Evolutionary conservation across 2,113 vertebrate species (phyloP).

Genomic region (Ptilonorhynchus violaceus): DNA sequence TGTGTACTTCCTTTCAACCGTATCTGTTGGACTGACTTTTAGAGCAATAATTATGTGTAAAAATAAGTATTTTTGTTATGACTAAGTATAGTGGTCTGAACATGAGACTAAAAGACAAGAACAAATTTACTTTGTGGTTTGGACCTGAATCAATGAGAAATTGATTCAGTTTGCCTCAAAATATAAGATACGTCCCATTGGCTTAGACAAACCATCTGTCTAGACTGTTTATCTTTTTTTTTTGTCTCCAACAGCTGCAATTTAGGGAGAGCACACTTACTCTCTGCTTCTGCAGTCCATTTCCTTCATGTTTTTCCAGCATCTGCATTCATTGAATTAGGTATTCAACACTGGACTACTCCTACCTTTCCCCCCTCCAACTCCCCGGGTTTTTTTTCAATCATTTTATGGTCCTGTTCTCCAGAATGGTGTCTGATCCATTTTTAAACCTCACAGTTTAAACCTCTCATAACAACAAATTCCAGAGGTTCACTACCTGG

Average conservation of each 20-base stretch:
- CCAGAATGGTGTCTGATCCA: background rate
- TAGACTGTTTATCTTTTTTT: background rate
- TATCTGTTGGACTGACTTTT: background rate
- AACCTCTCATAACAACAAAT: background rate
- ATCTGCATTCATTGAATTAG: background rate
- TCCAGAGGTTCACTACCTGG: background rate
- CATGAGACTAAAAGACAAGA: background rate
- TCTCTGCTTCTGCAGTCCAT: background rate
- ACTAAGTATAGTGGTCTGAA: background rate
- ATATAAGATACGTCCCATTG: background rate
- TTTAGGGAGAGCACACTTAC: background rate
- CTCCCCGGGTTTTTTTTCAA: background rate
- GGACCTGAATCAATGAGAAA: background rate
- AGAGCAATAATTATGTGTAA: background rate
- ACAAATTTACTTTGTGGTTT: slow-evolving; percentile 18
- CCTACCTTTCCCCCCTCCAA: background rate
- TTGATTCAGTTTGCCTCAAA: background rate
- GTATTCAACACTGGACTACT: fast-evolving
- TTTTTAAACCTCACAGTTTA: background rate
- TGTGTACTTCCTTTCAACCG: background rate
- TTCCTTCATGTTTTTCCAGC: background rate
- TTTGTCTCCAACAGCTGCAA: background rate
- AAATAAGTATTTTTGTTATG: slow-evolving; percentile 22
- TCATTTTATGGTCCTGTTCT: background rate
- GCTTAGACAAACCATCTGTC: background rate